Conservation (phyloP, 37 sponge, comb jelly and placozoan genomes). For the Beroe ovata region DNA sequence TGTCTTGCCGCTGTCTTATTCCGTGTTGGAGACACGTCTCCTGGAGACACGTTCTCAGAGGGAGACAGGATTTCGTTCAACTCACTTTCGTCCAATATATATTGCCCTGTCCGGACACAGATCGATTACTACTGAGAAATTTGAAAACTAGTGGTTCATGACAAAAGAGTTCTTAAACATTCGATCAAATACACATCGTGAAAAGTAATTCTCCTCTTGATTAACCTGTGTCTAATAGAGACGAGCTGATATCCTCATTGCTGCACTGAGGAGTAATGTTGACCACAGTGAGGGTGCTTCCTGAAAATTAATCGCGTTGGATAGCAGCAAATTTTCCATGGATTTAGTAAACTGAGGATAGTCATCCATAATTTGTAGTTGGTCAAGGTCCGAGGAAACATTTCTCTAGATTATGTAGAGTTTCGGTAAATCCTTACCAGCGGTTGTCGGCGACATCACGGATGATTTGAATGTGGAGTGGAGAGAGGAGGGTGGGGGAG, state of each 20-base stretch:
- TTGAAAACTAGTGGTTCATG: no score
- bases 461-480: neutral
- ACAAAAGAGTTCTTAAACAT: no score
- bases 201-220: no score
- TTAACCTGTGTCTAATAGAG: neutral
- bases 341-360: no score
- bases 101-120: no score
- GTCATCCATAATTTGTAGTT: no score
- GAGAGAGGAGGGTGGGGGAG: neutral
- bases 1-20: neutral
- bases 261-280: constrained; percentile 24
- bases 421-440: neutral
- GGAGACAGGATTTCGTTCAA: constrained; percentile 14
- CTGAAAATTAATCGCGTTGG: no score
- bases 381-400: no score
- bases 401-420: no score
- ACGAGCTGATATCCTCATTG: constrained; percentile 5
- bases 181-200: no score
- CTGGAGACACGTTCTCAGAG: neutral
- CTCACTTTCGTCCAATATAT: neutral
- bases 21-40: neutral
- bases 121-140: no score
- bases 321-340: no score
- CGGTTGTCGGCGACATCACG: neutral
- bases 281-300: constrained; percentile 47